A percentile compares a stretch with the other conserved stretches of the same genome.
These are phyloP conservation scores for Planiliza haematocheilus DNA, from an alignment of 2,113 vertebrate genomes.

Conservation along the genomic window DNA sequence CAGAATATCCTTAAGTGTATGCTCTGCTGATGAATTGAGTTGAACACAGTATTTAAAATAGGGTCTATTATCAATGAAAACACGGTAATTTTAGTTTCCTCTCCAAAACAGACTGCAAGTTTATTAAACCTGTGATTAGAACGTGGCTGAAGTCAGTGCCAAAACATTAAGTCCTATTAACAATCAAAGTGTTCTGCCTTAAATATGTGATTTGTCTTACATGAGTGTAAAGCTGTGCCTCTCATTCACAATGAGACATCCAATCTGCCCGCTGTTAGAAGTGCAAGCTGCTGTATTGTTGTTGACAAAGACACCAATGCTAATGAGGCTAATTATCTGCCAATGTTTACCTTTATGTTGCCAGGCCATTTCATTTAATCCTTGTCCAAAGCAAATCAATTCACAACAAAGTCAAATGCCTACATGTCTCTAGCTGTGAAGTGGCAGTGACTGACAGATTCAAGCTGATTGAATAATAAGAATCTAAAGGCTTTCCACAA, in stretches of 20 bases:
- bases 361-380: conserved; percentile 2
- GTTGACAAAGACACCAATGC: conserved; percentile 3
- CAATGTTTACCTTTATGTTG: conserved; percentile 24
- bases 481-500: conserved; percentile 30
- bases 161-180: conserved; percentile 46
- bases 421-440: conserved; percentile 30
- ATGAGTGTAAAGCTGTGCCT: conserved; percentile 12
- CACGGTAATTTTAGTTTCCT: conserved; percentile 21
- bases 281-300: conserved; percentile 6
- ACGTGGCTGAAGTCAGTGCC: conserved; percentile 30
- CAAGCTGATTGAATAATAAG: conserved; percentile 37
- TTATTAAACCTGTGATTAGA: conserved; percentile 50
- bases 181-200: conserved; percentile 33
- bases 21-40: conserved; percentile 26
- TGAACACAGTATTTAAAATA: conserved; percentile 33
- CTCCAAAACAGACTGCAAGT: conserved; percentile 37
- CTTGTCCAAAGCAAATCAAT: conserved; percentile 18
- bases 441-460: conserved; percentile 33
- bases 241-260: conserved; percentile 15
- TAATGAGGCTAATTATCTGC: conserved; percentile 45
- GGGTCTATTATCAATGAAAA: conserved; percentile 46
- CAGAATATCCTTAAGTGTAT: conserved; percentile 32
- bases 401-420: conserved; percentile 24
- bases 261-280: conserved; percentile 16
- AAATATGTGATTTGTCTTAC: conserved; percentile 13